A percentile compares a stretch with the other conserved stretches of the same genome.
These are phyloP conservation scores for Apeira syringaria DNA, from an alignment of 2,888 invertebrate species.

Conservation along the genomic window DNA sequence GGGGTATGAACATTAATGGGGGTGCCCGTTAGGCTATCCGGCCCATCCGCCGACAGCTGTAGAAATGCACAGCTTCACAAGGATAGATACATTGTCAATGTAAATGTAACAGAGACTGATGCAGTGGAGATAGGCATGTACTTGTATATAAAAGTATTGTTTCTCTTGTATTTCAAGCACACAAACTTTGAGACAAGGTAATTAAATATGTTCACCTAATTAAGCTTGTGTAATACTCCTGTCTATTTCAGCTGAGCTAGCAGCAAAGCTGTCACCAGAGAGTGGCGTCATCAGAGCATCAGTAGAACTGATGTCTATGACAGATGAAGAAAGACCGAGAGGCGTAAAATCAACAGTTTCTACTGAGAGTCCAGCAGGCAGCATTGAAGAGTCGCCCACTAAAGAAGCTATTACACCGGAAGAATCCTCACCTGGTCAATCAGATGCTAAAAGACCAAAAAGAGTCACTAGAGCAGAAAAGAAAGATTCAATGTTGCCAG, in stretches of 20 bases:
- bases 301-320: conserved; percentile 89
- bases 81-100: no score
- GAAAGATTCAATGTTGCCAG: conserved; percentile 91
- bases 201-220: no score
- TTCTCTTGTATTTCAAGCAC: no score
- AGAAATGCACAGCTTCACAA: no score
- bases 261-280: conserved; percentile 86
- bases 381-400: conserved; percentile 32
- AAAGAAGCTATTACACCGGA: conserved; percentile 35
- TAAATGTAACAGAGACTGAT: no score
- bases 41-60: no score
- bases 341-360: conserved; percentile 66
- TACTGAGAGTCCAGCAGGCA: conserved; percentile 39
- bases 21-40: no score
- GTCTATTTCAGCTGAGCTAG: conserved; percentile 80
- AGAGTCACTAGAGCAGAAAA: conserved; percentile 80
- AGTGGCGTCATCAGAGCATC: conserved; percentile 91
- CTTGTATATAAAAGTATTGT: no score
- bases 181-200: no score
- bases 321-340: conserved; percentile 87
- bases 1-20: no score
- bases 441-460: conserved; percentile 63
- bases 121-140: no score
- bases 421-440: conserved; percentile 65
- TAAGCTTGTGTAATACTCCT: no score